Percentiles rank a stretch among this genome's conserved stretches.
These are phyloP conservation scores for Cottoperca gobio DNA, from an alignment of 2,797 vertebrate genomes.

Conservation along the genomic window DNA sequence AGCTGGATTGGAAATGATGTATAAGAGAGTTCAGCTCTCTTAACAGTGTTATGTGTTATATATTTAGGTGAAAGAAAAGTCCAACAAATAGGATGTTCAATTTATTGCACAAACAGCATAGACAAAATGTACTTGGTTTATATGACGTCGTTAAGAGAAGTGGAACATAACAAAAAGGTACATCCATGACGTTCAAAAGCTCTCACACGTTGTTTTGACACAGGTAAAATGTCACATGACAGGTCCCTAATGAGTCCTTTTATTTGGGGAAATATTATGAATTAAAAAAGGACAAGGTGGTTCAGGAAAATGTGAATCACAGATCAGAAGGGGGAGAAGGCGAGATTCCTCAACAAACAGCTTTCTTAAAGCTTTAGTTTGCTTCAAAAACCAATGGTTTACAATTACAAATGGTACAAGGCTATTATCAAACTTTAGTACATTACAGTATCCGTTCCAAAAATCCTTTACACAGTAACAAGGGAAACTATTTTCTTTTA, in stretches of 20 bases:
- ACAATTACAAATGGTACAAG: slow-evolving; percentile 36
- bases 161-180: slow-evolving; percentile 67
- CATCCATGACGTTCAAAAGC: slow-evolving; percentile 63
- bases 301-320: slow-evolving; percentile 24
- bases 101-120: slow-evolving; percentile 88
- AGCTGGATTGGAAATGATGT: slow-evolving; percentile 30
- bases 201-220: slow-evolving; percentile 56
- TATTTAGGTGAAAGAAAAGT: not conserved
- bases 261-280: slow-evolving; percentile 26
- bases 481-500: slow-evolving; percentile 3
- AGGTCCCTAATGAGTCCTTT: slow-evolving; percentile 56
- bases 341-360: slow-evolving; percentile 13
- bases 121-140: slow-evolving; percentile 83
- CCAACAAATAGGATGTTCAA: slow-evolving; percentile 44
- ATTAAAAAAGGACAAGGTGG: slow-evolving; percentile 34
- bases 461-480: slow-evolving; percentile 40
- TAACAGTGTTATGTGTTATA: too few relatives aligned
- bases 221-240: slow-evolving; percentile 43
- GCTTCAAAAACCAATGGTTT: slow-evolving; percentile 37
- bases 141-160: slow-evolving; percentile 72
- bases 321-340: slow-evolving; percentile 9
- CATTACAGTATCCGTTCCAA: slow-evolving; percentile 34
- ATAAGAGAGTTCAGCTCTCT: not conserved
- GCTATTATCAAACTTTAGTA: slow-evolving; percentile 57
- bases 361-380: slow-evolving; percentile 24